Percentiles rank a stretch among this genome's conserved stretches.
phyloP scores from a whole-genome alignment of 1,140 invertebrate genomes.

The Oppia nitens region DNA sequence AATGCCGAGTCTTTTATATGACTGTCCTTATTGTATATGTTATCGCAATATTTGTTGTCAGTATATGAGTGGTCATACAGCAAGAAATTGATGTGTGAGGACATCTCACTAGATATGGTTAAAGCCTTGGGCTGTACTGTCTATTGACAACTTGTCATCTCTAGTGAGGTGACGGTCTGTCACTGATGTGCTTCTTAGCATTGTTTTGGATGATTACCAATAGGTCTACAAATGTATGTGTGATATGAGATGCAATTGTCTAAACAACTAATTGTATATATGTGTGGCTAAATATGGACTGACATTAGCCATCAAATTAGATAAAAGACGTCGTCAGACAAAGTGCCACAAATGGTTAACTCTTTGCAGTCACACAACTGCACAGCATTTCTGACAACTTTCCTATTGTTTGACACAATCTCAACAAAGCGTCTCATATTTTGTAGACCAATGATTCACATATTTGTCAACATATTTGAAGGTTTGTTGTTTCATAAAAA shows the following conservation, averaged over 20 bases:
- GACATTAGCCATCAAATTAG: background rate
- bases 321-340: background rate
- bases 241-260: background rate
- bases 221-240: background rate
- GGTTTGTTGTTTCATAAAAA: no score
- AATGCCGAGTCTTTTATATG: no score
- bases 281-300: background rate
- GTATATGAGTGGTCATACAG: no score
- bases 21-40: no score
- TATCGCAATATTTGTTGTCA: no score
- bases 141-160: background rate
- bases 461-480: no score
- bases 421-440: background rate
- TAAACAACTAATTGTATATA: background rate
- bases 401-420: background rate
- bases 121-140: background rate
- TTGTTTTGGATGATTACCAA: background rate
- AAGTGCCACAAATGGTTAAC: background rate
- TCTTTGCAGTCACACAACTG: background rate
- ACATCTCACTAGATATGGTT: no score
- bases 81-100: no score
- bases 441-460: background rate
- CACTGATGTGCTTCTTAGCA: background rate
- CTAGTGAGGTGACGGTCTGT: background rate
- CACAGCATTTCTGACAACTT: no score